phyloP scores from a whole-genome alignment of 2,888 invertebrate species.

The Acronicta alni region DNA sequence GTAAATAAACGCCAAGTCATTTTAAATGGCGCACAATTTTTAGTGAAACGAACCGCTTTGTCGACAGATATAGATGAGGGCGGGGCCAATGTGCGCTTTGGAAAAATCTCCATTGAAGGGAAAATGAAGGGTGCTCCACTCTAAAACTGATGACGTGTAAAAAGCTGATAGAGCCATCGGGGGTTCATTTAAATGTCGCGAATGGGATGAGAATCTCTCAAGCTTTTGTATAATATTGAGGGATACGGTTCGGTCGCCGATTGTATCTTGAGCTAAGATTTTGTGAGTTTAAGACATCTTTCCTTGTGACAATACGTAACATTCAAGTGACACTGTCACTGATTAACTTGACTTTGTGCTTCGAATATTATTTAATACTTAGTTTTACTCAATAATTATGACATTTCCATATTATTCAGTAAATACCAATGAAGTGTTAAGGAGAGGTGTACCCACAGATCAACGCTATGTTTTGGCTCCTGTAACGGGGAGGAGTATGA shows the following conservation, averaged over 20 bases:
- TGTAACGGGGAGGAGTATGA: too few relatives aligned
- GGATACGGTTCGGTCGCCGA: conserved; percentile 44
- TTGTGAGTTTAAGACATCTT: conserved; percentile 15
- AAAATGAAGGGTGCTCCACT: conserved; percentile 78
- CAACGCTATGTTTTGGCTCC: too few relatives aligned
- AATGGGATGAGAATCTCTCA: conserved; percentile 73
- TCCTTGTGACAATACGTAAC: conserved; percentile 10
- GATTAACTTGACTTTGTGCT: too few relatives aligned
- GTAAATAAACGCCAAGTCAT: conserved; percentile 49
- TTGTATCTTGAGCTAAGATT: conserved; percentile 50
- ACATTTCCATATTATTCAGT: too few relatives aligned
- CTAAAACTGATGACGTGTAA: conserved; percentile 84
- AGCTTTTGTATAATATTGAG: conserved; percentile 62
- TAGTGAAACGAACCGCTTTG: conserved; percentile 68
- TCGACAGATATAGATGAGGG: conserved; percentile 68
- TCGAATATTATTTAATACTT: too few relatives aligned
- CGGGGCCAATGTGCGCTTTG: conserved; percentile 66
- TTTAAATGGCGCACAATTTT: conserved; percentile 47
- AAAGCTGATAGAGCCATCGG: conserved; percentile 82
- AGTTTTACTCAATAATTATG: too few relatives aligned
- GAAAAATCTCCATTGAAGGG: conserved; percentile 77
- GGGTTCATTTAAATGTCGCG: conserved; percentile 81
- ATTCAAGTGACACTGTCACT: background rate
- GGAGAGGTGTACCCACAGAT: too few relatives aligned
- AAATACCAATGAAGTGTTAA: too few relatives aligned